phyloP scores from a whole-genome alignment of 2,888 invertebrate genomes.

The Oxystoma pomonae region DNA sequence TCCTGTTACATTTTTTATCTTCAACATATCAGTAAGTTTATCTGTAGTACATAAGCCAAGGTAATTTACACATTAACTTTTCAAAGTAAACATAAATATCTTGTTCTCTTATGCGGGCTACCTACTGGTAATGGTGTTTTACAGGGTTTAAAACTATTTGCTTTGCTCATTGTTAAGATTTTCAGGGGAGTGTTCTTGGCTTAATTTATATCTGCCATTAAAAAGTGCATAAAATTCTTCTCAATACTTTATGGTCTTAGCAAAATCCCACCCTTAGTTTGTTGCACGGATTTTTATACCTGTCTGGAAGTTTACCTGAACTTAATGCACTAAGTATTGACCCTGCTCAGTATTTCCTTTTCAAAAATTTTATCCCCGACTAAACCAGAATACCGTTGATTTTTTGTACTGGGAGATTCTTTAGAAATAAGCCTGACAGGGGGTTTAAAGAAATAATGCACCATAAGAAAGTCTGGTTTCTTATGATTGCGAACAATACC shows the following conservation, averaged over 20 bases:
- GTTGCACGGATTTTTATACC: constrained; percentile 31
- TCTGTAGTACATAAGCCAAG: too few species aligned
- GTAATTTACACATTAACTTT: too few species aligned
- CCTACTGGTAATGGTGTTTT: too few species aligned
- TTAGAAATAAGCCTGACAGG: constrained; percentile 33
- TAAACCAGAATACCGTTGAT: constrained; percentile 33
- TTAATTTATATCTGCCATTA: neutral
- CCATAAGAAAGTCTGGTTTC: constrained; percentile 25
- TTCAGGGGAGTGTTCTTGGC: too few species aligned
- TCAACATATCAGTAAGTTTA: too few species aligned
- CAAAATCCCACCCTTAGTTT: neutral
- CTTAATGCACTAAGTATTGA: constrained; percentile 19
- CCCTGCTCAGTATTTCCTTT: constrained; percentile 30
- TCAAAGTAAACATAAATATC: too few species aligned
- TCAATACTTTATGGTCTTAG: neutral
- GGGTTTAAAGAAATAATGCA: constrained; percentile 13
- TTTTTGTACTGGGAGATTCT: constrained; percentile 32
- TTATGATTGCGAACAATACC: constrained; percentile 34
- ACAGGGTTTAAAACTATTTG: too few species aligned
- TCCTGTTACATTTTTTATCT: too few species aligned
- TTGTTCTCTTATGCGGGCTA: too few species aligned
- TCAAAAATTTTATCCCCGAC: constrained; percentile 26
- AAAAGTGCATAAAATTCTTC: neutral
- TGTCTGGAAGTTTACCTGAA: constrained; percentile 35
- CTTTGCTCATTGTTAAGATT: too few species aligned